These are phyloP conservation scores for Gnathonemus echidnorhynchus DNA, from an alignment of 2,113 vertebrate genomes.

Conservation along the genomic window DNA sequence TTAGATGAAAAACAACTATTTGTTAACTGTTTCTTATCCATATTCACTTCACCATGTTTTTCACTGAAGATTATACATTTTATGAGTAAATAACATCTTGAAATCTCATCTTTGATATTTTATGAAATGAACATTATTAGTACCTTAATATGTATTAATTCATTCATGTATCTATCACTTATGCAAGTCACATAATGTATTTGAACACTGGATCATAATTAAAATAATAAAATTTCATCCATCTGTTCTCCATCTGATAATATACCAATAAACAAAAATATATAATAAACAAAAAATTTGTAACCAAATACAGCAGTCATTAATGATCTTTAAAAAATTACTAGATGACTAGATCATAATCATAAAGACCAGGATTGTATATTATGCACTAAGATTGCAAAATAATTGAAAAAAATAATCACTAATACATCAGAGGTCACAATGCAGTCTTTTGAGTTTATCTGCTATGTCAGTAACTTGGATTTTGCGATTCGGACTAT, in stretches of 20 bases:
- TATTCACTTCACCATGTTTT: not conserved
- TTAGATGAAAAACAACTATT: not conserved
- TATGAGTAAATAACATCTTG: not conserved
- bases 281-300: not conserved
- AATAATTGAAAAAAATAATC: not conserved
- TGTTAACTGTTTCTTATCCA: not conserved
- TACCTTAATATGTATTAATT: not conserved
- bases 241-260: not conserved
- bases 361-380: not conserved
- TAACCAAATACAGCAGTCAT: not conserved
- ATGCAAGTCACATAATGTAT: not conserved
- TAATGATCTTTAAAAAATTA: not conserved
- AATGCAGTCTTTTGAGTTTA: not conserved
- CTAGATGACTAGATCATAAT: not conserved
- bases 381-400: not conserved
- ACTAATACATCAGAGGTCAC: not conserved
- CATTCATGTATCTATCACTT: not conserved
- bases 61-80: not conserved
- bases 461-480: not conserved
- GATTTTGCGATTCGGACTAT: not conserved
- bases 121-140: not conserved
- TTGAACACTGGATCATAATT: not conserved
- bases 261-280: not conserved
- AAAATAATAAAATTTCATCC: not conserved
- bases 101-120: not conserved